These are phyloP conservation scores for Barypeithes pellucidus DNA, from an alignment of 2,888 invertebrate species.

Conservation along the genomic window DNA sequence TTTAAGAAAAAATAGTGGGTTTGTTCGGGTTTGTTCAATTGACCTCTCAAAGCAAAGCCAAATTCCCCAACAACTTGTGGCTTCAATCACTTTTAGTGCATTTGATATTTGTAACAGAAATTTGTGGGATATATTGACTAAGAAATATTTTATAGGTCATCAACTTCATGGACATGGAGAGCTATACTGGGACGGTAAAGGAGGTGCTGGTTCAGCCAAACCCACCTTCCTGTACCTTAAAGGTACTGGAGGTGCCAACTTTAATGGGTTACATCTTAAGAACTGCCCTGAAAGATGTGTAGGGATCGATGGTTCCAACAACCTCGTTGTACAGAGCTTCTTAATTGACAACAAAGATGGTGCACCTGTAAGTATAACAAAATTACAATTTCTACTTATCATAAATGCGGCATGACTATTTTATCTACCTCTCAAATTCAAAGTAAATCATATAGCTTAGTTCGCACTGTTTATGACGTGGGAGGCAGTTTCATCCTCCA, in stretches of 20 bases:
- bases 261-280: constrained; percentile 46
- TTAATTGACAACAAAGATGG: constrained; percentile 53
- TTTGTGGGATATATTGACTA: too few relatives aligned
- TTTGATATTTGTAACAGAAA: too few relatives aligned
- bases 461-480: too few relatives aligned
- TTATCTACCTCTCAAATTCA: too few relatives aligned
- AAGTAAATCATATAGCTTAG: too few relatives aligned
- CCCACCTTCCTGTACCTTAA: constrained; percentile 45
- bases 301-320: constrained; percentile 50
- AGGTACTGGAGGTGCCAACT: constrained; percentile 41
- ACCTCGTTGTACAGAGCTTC: constrained; percentile 45
- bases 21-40: too few relatives aligned
- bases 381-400: constrained; percentile 37
- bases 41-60: too few relatives aligned
- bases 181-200: constrained; percentile 44
- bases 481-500: too few relatives aligned
- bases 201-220: constrained; percentile 37
- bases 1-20: too few relatives aligned
- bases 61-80: too few relatives aligned
- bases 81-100: too few relatives aligned
- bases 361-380: constrained; percentile 39
- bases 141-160: constrained; percentile 11
- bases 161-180: constrained; percentile 38
- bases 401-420: too few relatives aligned
- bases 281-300: constrained; percentile 55